Percentiles rank a stretch among this genome's conserved stretches.
phyloP scores from a whole-genome alignment of 1,140 invertebrate species.

The Epicauta chinensis region DNA sequence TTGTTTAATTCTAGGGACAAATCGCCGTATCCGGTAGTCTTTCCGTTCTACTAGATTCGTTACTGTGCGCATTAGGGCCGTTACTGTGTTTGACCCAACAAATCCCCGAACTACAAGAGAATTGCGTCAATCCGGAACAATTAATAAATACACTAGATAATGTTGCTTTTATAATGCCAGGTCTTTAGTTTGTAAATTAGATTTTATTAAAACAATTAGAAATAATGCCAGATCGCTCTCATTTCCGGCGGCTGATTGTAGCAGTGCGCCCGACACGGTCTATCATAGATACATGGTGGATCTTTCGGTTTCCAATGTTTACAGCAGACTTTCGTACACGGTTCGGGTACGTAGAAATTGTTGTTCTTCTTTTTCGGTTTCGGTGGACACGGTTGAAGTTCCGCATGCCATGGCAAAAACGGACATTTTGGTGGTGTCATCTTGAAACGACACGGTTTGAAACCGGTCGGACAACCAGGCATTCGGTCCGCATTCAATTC shows the following conservation, averaged over 20 bases:
- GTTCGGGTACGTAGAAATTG: constrained; percentile 16
- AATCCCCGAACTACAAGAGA: constrained; percentile 61
- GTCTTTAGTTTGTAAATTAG: constrained; percentile 55
- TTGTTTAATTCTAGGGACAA: constrained; percentile 61
- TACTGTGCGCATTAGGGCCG: constrained; percentile 88
- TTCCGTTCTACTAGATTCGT: constrained; percentile 88
- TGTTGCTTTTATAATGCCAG: constrained; percentile 96
- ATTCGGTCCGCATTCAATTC: background rate
- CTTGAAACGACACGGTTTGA: constrained; percentile 36
- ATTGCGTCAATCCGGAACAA: constrained; percentile 63
- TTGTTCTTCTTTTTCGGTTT: constrained; percentile 23
- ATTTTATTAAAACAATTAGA: background rate
- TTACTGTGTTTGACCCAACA: constrained; percentile 82
- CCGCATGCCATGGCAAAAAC: constrained; percentile 30
- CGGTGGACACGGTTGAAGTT: constrained; percentile 33
- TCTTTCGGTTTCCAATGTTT: constrained; percentile 37
- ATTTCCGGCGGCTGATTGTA: constrained; percentile 31
- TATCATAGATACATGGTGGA: constrained; percentile 35
- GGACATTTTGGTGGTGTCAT: constrained; percentile 29
- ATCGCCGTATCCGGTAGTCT: constrained; percentile 91
- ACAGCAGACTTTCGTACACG: constrained; percentile 35
- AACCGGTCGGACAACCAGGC: constrained; percentile 31
- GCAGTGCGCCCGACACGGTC: constrained; percentile 38
- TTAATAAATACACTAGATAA: constrained; percentile 82
- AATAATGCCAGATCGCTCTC: background rate